These are phyloP conservation scores for Stenopsyche tienmushanensis DNA, from an alignment of 1,140 invertebrate species.

Conservation along the genomic window DNA sequence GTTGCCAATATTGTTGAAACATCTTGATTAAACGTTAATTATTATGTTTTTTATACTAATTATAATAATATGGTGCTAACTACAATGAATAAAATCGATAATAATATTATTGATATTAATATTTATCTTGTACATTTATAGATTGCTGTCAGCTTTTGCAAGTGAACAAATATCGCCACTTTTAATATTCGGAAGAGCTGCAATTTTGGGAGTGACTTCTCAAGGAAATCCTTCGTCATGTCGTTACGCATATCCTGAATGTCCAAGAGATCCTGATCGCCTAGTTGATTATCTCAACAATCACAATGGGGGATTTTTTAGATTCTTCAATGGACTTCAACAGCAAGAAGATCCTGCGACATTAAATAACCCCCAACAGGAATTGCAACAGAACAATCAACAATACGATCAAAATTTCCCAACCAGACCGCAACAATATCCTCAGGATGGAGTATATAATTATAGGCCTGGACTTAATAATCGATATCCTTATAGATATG, in stretches of 20 bases:
- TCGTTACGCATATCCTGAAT: constrained; percentile 66
- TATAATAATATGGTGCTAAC: no score
- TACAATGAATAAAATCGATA: no score
- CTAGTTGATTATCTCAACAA: constrained; percentile 80
- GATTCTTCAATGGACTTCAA: constrained; percentile 65
- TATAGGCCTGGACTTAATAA: constrained; percentile 4
- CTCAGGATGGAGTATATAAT: neutral
- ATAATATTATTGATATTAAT: no score
- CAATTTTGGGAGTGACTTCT: constrained; percentile 67
- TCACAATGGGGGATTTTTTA: constrained; percentile 81
- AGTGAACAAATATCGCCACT: constrained; percentile 57
- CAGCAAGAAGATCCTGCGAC: constrained; percentile 18
- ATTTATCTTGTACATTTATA: no score
- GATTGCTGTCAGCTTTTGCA: constrained; percentile 48
- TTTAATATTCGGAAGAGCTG: constrained; percentile 69
- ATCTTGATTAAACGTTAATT: no score
- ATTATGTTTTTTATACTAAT: no score
- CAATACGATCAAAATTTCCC: neutral
- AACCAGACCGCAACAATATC: neutral
- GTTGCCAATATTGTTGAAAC: no score
- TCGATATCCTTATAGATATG: constrained; percentile 8
- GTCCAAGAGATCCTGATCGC: constrained; percentile 70
- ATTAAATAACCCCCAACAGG: constrained; percentile 3
- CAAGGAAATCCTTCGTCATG: constrained; percentile 63
- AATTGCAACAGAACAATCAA: neutral